Conservation (phyloP, 2,888 invertebrate genomes). For the Entomobrya proxima region DNA sequence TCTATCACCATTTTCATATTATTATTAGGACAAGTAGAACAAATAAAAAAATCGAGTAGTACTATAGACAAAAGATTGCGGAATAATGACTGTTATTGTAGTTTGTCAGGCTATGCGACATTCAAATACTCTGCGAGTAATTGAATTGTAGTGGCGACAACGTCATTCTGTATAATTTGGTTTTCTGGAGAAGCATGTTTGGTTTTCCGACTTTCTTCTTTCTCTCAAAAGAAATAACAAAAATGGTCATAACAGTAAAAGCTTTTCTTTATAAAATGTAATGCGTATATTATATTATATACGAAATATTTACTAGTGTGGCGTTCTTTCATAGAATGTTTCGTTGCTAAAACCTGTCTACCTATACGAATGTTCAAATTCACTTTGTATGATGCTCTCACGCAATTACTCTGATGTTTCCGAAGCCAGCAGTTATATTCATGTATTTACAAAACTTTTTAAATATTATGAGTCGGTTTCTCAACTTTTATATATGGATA, state of each 20-base stretch:
- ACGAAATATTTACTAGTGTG: not conserved
- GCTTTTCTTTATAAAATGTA: constrained; percentile 19
- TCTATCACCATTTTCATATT: not conserved
- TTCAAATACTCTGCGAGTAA: constrained; percentile 15
- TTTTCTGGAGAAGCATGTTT: not conserved
- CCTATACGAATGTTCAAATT: not conserved
- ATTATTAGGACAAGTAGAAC: not conserved
- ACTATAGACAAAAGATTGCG: not conserved
- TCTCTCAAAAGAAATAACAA: no score
- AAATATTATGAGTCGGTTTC: not conserved
- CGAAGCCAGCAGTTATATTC: not conserved
- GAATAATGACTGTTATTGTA: constrained; percentile 2
- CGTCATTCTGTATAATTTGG: not conserved
- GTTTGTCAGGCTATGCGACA: constrained; percentile 48
- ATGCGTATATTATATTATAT: not conserved
- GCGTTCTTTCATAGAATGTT: no score
- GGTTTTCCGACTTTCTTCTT: no score
- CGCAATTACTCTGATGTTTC: not conserved
- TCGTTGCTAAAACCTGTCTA: no score
- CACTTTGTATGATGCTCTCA: not conserved
- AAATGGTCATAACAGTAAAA: not conserved
- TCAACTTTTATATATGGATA: no score
- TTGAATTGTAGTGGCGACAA: constrained; percentile 39
- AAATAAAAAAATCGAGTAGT: not conserved
- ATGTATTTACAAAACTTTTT: not conserved